phyloP scores from a whole-genome alignment of 2,797 vertebrate species.

The Malurus splendens region DNA sequence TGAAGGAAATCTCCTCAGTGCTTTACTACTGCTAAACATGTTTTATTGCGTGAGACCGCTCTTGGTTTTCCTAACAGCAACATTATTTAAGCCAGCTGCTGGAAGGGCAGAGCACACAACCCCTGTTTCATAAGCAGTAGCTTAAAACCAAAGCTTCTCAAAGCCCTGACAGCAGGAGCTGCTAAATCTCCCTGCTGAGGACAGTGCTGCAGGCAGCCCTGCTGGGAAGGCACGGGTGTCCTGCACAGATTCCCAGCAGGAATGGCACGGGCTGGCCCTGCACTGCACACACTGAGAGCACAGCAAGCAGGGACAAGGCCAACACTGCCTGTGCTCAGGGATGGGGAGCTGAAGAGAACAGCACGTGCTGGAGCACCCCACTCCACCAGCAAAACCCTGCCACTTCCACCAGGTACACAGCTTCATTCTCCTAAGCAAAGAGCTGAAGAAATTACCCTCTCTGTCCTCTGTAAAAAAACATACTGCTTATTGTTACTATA shows the following conservation, averaged over 20 bases:
- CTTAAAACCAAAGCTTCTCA: constrained; percentile 25
- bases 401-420: background rate
- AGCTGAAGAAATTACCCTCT: background rate
- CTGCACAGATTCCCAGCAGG: background rate
- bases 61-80: background rate
- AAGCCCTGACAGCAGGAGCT: background rate
- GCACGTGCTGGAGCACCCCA: rapidly evolving
- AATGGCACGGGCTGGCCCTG: background rate
- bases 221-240: background rate
- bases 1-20: background rate
- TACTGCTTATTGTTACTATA: background rate
- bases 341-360: rapidly evolving
- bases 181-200: background rate
- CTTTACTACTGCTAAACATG: background rate
- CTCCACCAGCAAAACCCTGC: background rate
- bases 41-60: background rate
- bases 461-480: background rate
- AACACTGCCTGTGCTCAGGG: background rate
- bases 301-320: background rate
- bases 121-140: background rate
- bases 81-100: background rate
- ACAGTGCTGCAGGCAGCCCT: rapidly evolving
- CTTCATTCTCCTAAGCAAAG: background rate
- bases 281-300: background rate
- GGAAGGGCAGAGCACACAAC: background rate